phyloP scores from a whole-genome alignment of 2,113 vertebrate genomes.

The Muscicapa adusta region DNA sequence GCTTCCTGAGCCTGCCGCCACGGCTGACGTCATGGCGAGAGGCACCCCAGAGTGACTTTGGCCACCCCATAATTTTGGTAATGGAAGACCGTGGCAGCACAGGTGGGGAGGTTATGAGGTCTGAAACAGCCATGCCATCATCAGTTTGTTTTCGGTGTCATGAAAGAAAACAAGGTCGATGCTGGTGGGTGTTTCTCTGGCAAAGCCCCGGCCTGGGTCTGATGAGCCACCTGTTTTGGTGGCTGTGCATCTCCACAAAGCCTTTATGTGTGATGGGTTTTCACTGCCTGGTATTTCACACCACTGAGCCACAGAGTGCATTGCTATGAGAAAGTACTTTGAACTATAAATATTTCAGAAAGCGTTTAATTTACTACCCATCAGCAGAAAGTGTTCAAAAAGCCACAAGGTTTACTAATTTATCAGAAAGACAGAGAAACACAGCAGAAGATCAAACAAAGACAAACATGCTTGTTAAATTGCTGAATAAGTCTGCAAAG shows the following conservation, averaged over 20 bases:
- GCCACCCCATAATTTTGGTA: constrained; percentile 33
- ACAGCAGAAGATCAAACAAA: constrained; percentile 41
- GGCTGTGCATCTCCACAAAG: background rate
- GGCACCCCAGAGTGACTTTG: background rate
- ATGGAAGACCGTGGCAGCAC: background rate
- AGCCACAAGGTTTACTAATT: constrained; percentile 60
- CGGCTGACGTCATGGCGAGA: background rate
- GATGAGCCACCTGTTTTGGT: accelerated
- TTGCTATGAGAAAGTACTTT: constrained; percentile 24
- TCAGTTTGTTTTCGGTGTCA: background rate
- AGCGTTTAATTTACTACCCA: constrained; percentile 54
- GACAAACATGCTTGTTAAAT: constrained; percentile 31
- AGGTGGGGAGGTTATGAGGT: constrained; percentile 35
- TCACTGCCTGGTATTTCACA: constrained; percentile 39
- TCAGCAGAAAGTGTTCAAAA: constrained; percentile 57
- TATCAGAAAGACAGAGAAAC: constrained; percentile 52
- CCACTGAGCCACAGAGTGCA: background rate
- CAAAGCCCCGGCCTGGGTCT: accelerated
- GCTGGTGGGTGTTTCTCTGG: background rate
- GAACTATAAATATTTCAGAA: constrained; percentile 57
- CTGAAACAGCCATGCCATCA: constrained; percentile 11
- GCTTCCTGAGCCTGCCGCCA: background rate
- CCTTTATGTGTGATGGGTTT: background rate
- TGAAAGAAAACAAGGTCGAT: background rate
- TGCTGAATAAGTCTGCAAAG: constrained; percentile 37